A percentile compares a stretch with the other conserved stretches of the same genome.
phyloP scores from a whole-genome alignment of 2,888 invertebrate genomes.

The Diarsia mendica region DNA sequence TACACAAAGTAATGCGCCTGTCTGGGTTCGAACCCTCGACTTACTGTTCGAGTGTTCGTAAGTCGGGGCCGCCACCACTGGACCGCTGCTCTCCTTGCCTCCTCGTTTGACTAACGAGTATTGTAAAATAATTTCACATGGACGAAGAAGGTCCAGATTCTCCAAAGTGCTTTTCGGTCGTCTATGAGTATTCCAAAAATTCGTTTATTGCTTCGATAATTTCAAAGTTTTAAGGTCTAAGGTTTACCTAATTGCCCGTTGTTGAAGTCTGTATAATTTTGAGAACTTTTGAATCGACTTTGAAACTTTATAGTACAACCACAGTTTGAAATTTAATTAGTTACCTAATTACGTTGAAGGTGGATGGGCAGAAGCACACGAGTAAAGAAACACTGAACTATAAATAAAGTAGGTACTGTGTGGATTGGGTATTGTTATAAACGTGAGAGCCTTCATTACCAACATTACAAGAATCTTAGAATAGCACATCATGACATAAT shows the following conservation, averaged over 20 bases:
- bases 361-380: background rate
- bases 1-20: no score
- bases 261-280: slow-evolving; percentile 34
- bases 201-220: slow-evolving; percentile 34
- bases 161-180: background rate
- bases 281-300: slow-evolving; percentile 35
- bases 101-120: no score
- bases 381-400: background rate
- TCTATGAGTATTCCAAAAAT: slow-evolving; percentile 34
- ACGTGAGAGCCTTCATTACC: background rate
- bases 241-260: slow-evolving; percentile 28
- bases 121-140: no score
- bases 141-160: background rate
- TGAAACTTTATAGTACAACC: slow-evolving; percentile 29
- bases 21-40: no score
- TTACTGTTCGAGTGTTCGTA: no score
- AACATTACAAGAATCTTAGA: no score
- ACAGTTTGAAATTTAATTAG: slow-evolving; percentile 17
- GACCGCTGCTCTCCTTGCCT: no score
- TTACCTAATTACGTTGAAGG: slow-evolving; percentile 11
- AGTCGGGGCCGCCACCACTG: no score
- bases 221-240: slow-evolving; percentile 21
- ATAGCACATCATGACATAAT: background rate
- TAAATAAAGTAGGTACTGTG: background rate
- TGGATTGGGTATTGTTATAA: no score